These are phyloP conservation scores for Platerodrilus igneus DNA, from an alignment of 2,888 invertebrate species.

Conservation along the genomic window DNA sequence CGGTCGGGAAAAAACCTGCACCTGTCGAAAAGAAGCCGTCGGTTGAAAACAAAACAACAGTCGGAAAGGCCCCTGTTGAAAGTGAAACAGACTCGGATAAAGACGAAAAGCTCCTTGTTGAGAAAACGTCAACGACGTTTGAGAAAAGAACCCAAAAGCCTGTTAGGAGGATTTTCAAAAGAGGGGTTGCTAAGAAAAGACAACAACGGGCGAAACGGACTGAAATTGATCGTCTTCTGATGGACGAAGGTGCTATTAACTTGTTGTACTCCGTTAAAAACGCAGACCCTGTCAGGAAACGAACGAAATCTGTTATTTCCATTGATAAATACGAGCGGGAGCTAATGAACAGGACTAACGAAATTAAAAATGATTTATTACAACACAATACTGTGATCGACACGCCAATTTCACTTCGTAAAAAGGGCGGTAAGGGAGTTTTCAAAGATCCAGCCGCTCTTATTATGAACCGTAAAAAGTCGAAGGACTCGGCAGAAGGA, in stretches of 20 bases:
- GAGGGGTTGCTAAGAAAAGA: too few species aligned
- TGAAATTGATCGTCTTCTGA: constrained; percentile 72
- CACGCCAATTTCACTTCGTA: constrained; percentile 48
- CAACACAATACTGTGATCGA: constrained; percentile 40
- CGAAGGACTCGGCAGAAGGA: constrained; percentile 43
- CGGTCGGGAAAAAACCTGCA: too few species aligned
- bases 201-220: too few species aligned
- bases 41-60: too few species aligned
- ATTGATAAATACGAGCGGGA: constrained; percentile 41
- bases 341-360: constrained; percentile 41
- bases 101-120: too few species aligned
- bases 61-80: too few species aligned
- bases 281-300: constrained; percentile 42
- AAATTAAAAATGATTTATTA: constrained; percentile 43
- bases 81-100: too few species aligned
- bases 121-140: constrained; percentile 42
- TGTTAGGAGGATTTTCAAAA: too few species aligned
- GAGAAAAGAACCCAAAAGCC: constrained; percentile 11
- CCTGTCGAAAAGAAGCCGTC: too few species aligned
- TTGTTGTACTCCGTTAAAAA: constrained; percentile 75
- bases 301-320: constrained; percentile 35
- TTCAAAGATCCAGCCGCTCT: constrained; percentile 21
- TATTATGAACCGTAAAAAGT: constrained; percentile 40
- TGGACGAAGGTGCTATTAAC: constrained; percentile 83
- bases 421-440: constrained; percentile 40